A percentile compares a stretch with the other conserved stretches of the same genome.
Conservation (phyloP, 1,140 invertebrate genomes). For the Elymnias hypermnestra region DNA sequence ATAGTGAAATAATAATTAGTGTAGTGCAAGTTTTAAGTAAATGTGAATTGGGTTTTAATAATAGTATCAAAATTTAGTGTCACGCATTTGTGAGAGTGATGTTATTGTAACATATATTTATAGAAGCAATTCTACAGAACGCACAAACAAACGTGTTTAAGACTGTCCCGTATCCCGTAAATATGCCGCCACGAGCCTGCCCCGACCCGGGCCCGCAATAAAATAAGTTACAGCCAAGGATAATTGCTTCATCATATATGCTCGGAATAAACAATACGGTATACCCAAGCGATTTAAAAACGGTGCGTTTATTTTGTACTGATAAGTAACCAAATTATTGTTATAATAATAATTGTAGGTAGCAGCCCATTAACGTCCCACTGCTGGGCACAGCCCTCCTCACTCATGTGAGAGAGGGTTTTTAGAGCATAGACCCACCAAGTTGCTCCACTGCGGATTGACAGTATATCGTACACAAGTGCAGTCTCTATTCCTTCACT, state of each 20-base stretch:
- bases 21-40: background rate
- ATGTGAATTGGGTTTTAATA: too few species aligned
- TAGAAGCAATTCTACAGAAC: conserved; percentile 10
- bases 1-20: too few species aligned
- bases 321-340: too few species aligned
- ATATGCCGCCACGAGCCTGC: conserved; percentile 25
- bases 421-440: too few species aligned
- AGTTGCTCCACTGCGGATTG: too few species aligned
- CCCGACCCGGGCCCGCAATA: conserved; percentile 31
- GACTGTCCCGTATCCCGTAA: conserved; percentile 28
- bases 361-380: too few species aligned
- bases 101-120: conserved; percentile 10
- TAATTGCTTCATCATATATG: conserved; percentile 45
- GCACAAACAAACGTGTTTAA: conserved; percentile 22
- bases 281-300: conserved; percentile 22
- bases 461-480: too few species aligned
- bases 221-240: conserved; percentile 44
- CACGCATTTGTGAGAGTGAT: background rate
- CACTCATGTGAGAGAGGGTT: too few species aligned
- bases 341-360: too few species aligned
- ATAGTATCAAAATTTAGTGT: conserved; percentile 6
- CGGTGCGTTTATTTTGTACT: background rate
- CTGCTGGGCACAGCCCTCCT: too few species aligned
- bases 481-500: too few species aligned
- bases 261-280: conserved; percentile 33